Evolutionary conservation across 2,113 vertebrate genomes (phyloP), one percentile per base, ranked within the genome.

Genomic region (Laticauda laticaudata): DNA sequence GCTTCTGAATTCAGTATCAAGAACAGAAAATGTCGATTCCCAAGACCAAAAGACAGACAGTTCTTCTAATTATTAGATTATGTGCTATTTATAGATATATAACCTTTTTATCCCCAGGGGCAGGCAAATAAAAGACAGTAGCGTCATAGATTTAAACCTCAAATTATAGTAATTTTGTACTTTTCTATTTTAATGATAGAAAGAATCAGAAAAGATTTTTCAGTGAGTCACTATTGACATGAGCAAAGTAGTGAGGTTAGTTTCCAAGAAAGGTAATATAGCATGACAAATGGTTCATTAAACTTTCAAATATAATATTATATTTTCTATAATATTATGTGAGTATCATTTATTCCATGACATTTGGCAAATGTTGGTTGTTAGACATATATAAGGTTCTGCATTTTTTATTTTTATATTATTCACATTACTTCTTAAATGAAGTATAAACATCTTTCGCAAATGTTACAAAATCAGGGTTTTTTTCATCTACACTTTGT

Each of bases 1-100:
- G 34, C 56, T 93, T 92, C 45, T 95, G 94, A 95, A 94, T 43
- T 12, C 0, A 1, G 64, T 92, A 87, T 94, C 95, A 95, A 94
- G 92, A 93, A 96, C 94, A 91, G 93, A 96, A 96, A 97, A 96
- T 95, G 95, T 92, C 95, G 94, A 93, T 91, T 94, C 85, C 95
- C 90, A 95, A 94, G 94, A 95, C 93, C 91, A 95, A 96, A 95
- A 93, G 86, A 97, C 75, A 96, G 95, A 93, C 90, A 95, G 94
- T 94, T 95, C 55, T 93, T 91, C 43, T 91, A 93, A 95, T 96
- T 96, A 97, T 96, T 96, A 90, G 91, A 97, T 96, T 93, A 93
- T 92, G 85, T 96, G 29, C 93, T 97, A 95, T 96, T 96, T 96
- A 95, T 96, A 97, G 94, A 94, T 95, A 95, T 93, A 59, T 93